These are phyloP conservation scores for Lochmaea crataegi DNA, from an alignment of 2,888 invertebrate species.

Conservation along the genomic window DNA sequence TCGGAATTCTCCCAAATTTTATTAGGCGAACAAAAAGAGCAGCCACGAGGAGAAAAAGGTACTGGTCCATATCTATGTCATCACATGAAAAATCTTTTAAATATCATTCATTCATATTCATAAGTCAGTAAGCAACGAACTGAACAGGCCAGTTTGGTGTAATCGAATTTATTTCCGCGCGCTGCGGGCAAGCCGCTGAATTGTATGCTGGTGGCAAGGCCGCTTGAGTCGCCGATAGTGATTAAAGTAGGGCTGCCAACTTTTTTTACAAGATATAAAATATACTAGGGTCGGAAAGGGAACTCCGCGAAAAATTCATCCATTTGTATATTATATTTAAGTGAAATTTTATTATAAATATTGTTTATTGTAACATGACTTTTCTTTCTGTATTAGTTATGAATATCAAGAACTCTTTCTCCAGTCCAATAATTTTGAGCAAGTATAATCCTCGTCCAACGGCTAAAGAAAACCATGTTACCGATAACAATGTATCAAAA, in stretches of 20 bases:
- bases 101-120: too few relatives aligned
- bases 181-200: too few relatives aligned
- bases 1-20: slow-evolving; percentile 2
- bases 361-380: background rate
- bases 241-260: too few relatives aligned
- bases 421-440: background rate
- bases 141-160: too few relatives aligned
- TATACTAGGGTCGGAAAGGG: too few relatives aligned
- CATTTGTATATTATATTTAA: background rate
- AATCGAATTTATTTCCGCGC: too few relatives aligned
- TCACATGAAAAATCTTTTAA: too few relatives aligned
- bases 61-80: background rate
- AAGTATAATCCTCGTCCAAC: background rate
- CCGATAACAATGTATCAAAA: background rate
- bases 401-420: slow-evolving; percentile 7
- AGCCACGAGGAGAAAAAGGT: background rate
- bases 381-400: background rate
- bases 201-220: too few relatives aligned
- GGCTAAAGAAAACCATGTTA: background rate
- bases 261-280: too few relatives aligned
- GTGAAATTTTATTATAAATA: background rate
- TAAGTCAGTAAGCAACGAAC: too few relatives aligned
- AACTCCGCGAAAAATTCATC: too few relatives aligned
- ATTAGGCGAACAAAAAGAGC: background rate
- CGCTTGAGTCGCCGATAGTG: too few relatives aligned